Base-by-base conservation (phyloP, 2,113 vertebrate species). In the Sturnus vulgaris region DNA sequence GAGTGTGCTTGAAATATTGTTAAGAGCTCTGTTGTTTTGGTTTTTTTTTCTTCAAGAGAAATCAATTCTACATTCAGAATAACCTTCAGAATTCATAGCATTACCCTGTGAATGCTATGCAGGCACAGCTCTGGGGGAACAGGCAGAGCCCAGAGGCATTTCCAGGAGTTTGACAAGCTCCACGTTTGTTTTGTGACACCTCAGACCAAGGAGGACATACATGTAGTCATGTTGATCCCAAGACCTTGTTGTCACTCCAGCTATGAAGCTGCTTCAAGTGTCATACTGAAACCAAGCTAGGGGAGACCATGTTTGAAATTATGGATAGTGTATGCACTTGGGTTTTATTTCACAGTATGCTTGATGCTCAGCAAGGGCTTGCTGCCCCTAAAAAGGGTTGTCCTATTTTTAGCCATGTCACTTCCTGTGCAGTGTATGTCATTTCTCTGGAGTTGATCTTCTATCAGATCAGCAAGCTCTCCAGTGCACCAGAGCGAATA, bases 121-220 rank as follows among this genome's bases (percentile, higher is more conserved):
- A 37, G 53, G 69, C 49, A 57, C 27, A 79, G 82, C 49, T 89
- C 2, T 1, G 9, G 49, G 39, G 47, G 15, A 79, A 19, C 49
- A 37, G 65, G 40, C 39, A 75, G 77, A 86, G 15, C 78, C 49
- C 20, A 56, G 57, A 69, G 59, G 35, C 42, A 27, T 72, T 90
- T 82, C 22, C 63, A 79, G 65, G 85, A 68, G 49, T 30, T 79
- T 90, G 65, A 44, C 37, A 86, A 56, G 63, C 25, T 72, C 53
- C 13, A 1, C 0, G 0, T 46, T 63, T 66, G 22, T 66, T 88
- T 56, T 52, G 44, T 80, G 65, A 39, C 49, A 19, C n/a, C 64
- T 91, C 39, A 59, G 15, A 73, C 18, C 0, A 0, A 76, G 30
- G 5, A n/a, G 44, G 44, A 49, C 23, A 1, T 60, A 8, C 2